A percentile compares a stretch with the other conserved stretches of the same genome.
phyloP scores from a whole-genome alignment of 2,888 invertebrate species.

The Caenorhabditis sp. region DNA sequence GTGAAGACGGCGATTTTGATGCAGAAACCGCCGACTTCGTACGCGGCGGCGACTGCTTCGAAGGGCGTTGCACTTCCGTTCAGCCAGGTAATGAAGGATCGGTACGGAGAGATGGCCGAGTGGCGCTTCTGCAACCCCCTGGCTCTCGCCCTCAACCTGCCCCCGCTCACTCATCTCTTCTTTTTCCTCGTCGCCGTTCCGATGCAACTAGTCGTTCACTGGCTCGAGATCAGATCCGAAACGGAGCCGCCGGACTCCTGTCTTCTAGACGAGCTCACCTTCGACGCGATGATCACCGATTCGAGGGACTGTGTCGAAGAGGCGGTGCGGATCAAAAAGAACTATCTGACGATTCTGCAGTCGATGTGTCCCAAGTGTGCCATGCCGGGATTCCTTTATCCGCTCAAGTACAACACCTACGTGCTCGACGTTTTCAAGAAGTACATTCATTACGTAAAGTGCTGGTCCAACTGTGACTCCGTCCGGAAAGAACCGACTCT shows the following conservation, averaged over 20 bases:
- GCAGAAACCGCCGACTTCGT: slow-evolving; percentile 59
- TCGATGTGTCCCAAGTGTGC: slow-evolving; percentile 54
- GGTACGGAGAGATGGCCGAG: slow-evolving; percentile 73
- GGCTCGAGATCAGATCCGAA: slow-evolving; percentile 79
- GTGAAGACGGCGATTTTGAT: slow-evolving; percentile 70
- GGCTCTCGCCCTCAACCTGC: slow-evolving; percentile 84
- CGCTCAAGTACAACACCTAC: slow-evolving; percentile 53
- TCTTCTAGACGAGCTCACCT: slow-evolving; percentile 69
- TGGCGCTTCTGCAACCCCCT: slow-evolving; percentile 35
- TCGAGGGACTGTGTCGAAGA: slow-evolving; percentile 90
- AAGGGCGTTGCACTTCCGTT: slow-evolving; percentile 29
- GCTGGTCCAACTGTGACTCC: slow-evolving; percentile 51
- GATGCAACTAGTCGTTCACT: slow-evolving; percentile 93
- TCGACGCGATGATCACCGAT: slow-evolving; percentile 86
- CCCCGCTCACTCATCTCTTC: slow-evolving; percentile 89
- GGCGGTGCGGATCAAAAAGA: slow-evolving; percentile 82
- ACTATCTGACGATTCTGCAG: slow-evolving; percentile 45
- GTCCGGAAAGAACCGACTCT: slow-evolving; percentile 42
- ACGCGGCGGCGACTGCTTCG: slow-evolving; percentile 63
- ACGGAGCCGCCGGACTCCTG: slow-evolving; percentile 83
- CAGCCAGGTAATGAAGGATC: slow-evolving; percentile 43
- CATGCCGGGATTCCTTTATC: slow-evolving; percentile 45
- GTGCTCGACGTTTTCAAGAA: slow-evolving; percentile 59
- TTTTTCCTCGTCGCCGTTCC: slow-evolving; percentile 90
- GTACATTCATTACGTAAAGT: slow-evolving; percentile 61